phyloP scores from a whole-genome alignment of 2,888 invertebrate genomes.

The Drosophila leonis region DNA sequence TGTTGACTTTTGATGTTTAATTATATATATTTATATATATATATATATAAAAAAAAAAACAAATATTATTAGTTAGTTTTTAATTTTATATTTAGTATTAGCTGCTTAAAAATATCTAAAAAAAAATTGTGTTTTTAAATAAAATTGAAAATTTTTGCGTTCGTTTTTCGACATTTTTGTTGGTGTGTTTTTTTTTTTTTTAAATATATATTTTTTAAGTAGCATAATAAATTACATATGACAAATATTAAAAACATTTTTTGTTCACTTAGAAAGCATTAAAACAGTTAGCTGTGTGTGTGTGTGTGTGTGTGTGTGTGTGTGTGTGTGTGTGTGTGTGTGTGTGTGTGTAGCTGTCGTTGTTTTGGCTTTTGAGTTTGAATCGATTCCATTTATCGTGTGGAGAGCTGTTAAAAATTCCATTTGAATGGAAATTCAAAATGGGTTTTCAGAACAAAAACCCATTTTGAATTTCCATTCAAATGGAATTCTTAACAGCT shows the following conservation, averaged over 20 bases:
- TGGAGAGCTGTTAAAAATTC: too few relatives aligned
- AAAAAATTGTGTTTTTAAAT: constrained; percentile 51
- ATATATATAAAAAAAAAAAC: constrained; percentile 38
- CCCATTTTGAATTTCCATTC: too few relatives aligned
- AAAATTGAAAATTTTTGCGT: constrained; percentile 40
- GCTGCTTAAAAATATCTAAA: constrained; percentile 63
- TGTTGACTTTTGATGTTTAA: constrained; percentile 52
- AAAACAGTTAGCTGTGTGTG: constrained; percentile 57
- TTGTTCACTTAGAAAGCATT: constrained; percentile 44
- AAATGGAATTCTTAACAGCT: too few relatives aligned
- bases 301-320: constrained; percentile 19
- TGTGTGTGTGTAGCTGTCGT: constrained; percentile 41
- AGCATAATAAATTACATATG: constrained; percentile 58
- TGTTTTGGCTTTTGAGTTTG: constrained; percentile 46
- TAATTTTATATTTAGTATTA: constrained; percentile 61
- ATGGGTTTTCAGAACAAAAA: too few relatives aligned
- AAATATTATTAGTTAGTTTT: constrained; percentile 59
- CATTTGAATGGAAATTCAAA: too few relatives aligned
- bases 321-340: constrained; percentile 12
- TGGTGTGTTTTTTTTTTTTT: constrained; percentile 15
- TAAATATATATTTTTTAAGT: constrained; percentile 34
- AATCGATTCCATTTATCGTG: constrained; percentile 31
- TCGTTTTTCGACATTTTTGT: constrained; percentile 42
- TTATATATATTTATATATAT: constrained; percentile 30
- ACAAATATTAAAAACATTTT: constrained; percentile 49